These are phyloP conservation scores for Phragmatobia fuliginosa DNA, from an alignment of 2,888 invertebrate species.

Conservation along the genomic window DNA sequence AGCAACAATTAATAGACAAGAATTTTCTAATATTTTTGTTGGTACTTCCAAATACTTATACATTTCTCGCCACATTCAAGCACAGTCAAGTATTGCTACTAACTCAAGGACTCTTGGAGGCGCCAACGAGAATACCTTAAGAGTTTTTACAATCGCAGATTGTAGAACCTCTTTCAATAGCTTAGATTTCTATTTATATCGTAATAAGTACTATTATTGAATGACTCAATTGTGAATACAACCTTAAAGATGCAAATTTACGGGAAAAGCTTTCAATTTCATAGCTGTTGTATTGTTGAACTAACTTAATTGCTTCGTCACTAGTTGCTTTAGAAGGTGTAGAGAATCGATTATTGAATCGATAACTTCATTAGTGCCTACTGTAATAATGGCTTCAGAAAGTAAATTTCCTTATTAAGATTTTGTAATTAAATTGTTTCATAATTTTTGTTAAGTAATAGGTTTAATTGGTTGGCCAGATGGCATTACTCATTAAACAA, in stretches of 20 bases:
- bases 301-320: conserved; percentile 41
- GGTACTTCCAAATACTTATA: conserved; percentile 50
- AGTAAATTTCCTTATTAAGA: not conserved
- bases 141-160: conserved; percentile 44
- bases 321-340: conserved; percentile 40
- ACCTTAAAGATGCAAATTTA: conserved; percentile 38
- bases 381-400: not conserved
- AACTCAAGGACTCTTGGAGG: conserved; percentile 74
- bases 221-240: conserved; percentile 23
- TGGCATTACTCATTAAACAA: not conserved
- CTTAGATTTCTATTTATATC: conserved; percentile 12
- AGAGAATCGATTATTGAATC: conserved; percentile 44
- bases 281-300: conserved; percentile 36
- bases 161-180: conserved; percentile 15
- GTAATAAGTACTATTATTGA: conserved; percentile 42
- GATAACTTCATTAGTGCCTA: conserved; percentile 21
- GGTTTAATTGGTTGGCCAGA: not conserved
- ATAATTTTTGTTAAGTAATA: not conserved
- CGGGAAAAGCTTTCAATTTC: conserved; percentile 50
- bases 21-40: conserved; percentile 47
- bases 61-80: conserved; percentile 55
- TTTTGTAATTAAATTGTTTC: not conserved
- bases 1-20: conserved; percentile 33
- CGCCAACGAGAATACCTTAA: conserved; percentile 66
- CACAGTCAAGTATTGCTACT: conserved; percentile 60